Percentiles rank a stretch among this genome's conserved stretches.
Conservation (phyloP, 2,797 vertebrate genomes). For the Crocidura indochinensis region DNA sequence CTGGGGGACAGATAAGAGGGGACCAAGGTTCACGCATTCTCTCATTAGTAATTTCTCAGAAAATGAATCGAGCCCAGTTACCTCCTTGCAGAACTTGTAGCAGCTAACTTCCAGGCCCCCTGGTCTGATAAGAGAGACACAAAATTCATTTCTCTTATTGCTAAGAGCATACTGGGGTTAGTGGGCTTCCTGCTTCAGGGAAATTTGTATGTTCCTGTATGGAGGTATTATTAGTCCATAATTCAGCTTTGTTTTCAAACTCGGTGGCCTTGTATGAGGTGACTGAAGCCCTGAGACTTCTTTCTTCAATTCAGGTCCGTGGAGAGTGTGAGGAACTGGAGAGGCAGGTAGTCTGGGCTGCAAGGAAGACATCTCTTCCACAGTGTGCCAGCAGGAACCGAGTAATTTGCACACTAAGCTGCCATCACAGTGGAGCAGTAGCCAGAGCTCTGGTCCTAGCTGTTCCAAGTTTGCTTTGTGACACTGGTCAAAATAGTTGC, state of each 20-base stretch:
- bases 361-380: not conserved
- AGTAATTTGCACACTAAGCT: not conserved
- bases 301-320: conserved; percentile 1
- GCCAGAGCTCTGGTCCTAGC: not conserved
- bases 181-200: conserved; percentile 57
- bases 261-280: conserved; percentile 4
- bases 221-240: not conserved
- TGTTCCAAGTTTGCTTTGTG: not conserved
- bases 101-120: conserved; percentile 1
- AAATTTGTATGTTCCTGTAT: conserved; percentile 49
- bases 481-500: conserved; percentile 56
- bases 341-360: not conserved
- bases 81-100: conserved; percentile 39
- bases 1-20: not conserved
- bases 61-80: conserved; percentile 35
- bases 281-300: not conserved
- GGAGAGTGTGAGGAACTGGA: not conserved
- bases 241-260: conserved; percentile 53
- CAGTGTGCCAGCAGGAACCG: not conserved
- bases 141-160: conserved; percentile 33
- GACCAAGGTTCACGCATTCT: not conserved
- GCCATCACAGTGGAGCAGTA: not conserved
- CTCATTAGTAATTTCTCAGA: not conserved
- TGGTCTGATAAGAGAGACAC: conserved; percentile 36
- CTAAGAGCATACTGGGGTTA: conserved; percentile 42